These are phyloP conservation scores for Corythornis madagascariensis DNA, from an alignment of 2,113 vertebrate species.

Conservation along the genomic window DNA sequence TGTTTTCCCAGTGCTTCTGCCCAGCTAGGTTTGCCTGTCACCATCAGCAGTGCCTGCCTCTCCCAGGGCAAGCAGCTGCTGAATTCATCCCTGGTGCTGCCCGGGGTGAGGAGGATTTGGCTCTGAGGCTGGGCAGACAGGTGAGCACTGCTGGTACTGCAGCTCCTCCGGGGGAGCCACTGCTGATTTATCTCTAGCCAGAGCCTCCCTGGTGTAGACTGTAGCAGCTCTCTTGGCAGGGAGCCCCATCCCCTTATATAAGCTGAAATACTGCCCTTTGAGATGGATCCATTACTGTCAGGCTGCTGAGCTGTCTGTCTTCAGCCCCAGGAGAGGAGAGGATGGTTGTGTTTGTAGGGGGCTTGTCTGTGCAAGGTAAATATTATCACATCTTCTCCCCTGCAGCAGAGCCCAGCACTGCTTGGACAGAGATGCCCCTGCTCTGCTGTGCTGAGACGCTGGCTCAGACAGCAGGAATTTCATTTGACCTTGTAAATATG, in stretches of 20 bases:
- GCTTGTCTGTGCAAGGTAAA: slow-evolving; percentile 36
- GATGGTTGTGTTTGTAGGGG: background rate
- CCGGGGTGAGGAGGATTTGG: background rate
- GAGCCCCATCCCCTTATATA: slow-evolving; percentile 45
- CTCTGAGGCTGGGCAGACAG: background rate
- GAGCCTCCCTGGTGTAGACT: slow-evolving; percentile 55
- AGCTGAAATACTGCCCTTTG: slow-evolving; percentile 61
- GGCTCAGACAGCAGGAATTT: background rate
- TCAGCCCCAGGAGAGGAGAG: slow-evolving; percentile 28
- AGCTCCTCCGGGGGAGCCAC: background rate
- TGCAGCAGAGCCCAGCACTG: background rate
- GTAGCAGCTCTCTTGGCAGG: slow-evolving; percentile 56
- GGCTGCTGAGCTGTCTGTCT: slow-evolving; percentile 26
- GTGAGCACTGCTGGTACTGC: background rate
- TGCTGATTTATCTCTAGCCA: slow-evolving; percentile 54
- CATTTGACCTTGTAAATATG: background rate
- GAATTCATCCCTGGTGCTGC: background rate
- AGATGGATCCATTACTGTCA: slow-evolving; percentile 43
- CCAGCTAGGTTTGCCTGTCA: background rate
- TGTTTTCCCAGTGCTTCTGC: background rate
- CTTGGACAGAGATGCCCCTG: background rate
- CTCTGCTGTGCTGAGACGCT: background rate
- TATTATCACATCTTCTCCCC: background rate
- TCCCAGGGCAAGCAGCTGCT: background rate
- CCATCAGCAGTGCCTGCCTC: background rate